phyloP scores from a whole-genome alignment of 2,113 vertebrate species.

The Bungarus multicinctus region DNA sequence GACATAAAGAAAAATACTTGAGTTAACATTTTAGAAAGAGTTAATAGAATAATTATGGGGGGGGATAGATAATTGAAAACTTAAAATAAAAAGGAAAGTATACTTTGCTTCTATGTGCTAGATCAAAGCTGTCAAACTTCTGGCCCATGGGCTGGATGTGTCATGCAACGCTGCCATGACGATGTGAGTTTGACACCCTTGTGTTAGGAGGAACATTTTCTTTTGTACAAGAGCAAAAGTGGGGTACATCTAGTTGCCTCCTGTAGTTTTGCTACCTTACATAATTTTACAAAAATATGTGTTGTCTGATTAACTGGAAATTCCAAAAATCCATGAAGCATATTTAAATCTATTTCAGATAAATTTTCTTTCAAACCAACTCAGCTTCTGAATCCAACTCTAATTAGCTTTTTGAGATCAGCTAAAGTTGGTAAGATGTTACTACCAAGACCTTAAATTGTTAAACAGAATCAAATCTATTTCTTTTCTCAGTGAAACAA shows the following conservation, averaged over 20 bases:
- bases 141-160: no score
- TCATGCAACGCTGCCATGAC: no score
- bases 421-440: background rate
- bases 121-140: no score
- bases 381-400: background rate
- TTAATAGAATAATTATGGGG: slow-evolving; percentile 7
- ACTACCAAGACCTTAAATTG: background rate
- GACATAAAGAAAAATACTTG: background rate
- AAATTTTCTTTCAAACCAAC: background rate
- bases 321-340: background rate
- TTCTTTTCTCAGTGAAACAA: background rate
- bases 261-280: background rate
- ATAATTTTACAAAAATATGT: background rate
- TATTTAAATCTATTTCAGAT: background rate
- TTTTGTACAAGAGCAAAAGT: background rate
- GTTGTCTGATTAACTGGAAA: background rate
- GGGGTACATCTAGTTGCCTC: background rate
- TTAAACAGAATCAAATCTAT: background rate
- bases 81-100: background rate
- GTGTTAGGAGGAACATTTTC: background rate
- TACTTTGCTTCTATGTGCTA: background rate
- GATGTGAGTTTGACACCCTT: no score
- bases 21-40: background rate
- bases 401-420: background rate
- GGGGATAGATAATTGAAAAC: background rate